Conservation (phyloP, 1,140 invertebrate species). For the Drosophila nebulosa region DNA sequence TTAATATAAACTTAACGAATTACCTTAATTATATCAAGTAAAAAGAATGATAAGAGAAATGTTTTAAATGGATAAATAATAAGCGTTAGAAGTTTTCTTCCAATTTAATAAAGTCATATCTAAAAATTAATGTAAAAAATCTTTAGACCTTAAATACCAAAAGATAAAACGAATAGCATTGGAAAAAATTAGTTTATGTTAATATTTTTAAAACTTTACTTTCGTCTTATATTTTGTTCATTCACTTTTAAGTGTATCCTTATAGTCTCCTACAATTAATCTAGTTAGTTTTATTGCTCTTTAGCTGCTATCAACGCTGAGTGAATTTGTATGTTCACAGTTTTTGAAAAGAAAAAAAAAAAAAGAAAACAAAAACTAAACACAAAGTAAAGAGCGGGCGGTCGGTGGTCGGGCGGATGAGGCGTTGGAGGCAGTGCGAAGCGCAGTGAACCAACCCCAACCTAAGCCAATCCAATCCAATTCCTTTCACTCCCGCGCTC, state of each 20-base stretch:
- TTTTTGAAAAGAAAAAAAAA: constrained; percentile 27
- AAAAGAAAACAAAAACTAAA: neutral
- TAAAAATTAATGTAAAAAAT: too few species aligned
- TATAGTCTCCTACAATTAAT: neutral
- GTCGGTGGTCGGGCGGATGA: neutral
- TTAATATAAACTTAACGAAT: too few species aligned
- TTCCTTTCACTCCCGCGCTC: constrained; percentile 14
- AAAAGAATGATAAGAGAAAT: too few species aligned
- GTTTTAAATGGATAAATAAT: too few species aligned
- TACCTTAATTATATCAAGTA: too few species aligned
- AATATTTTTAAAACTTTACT: neutral
- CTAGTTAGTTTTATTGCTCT: neutral
- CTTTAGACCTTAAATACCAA: too few species aligned
- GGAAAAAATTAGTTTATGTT: too few species aligned
- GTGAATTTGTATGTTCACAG: constrained; percentile 81
- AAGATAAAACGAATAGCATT: too few species aligned
- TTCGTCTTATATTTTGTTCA: too few species aligned
- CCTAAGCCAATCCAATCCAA: neutral
- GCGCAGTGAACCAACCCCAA: neutral
- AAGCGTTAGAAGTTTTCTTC: too few species aligned
- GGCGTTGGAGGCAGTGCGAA: neutral
- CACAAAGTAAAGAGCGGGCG: constrained; percentile 56
- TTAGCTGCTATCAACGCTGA: constrained; percentile 71
- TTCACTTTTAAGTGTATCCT: neutral
- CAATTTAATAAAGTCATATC: too few species aligned